Base-by-base conservation (phyloP, 2,113 vertebrate species). In the Macquaria ambigua region DNA sequence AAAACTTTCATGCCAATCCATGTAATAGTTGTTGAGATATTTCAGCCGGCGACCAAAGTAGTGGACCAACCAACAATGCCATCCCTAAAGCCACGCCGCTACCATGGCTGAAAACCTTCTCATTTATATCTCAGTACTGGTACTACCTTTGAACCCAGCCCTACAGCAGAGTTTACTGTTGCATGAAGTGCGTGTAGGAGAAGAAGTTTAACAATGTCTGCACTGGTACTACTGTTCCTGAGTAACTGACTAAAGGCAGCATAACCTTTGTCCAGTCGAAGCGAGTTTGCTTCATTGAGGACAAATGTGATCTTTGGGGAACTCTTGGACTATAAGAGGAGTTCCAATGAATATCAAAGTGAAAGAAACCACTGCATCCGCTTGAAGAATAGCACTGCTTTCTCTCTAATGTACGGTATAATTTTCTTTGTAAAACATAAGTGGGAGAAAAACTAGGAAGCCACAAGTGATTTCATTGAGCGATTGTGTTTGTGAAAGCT, bases 371-470 rank as follows among this genome's bases (percentile, higher is more conserved):
- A 37, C 6, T 3, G 6, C 16, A 25, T 55, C 66, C 37, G 48
- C 59, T 31, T 55, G 7, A 67, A n/a, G 46, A 67, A 16, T 1
- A 73, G 50, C 3, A 5, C 34, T 10, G 50, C 64, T 55, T 53
- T 76, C 37, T 56, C 0, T 21, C 37, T 6, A 63, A 56, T 7
- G 41, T 18, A 3, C 5, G 10, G 50, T 43, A 64, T 23, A 14
- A 66, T 66, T 74, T 23, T 31, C 81, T 74, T 84, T 83, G 74
- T 81, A n/a, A 68, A 74, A 67, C 20, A 3, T 37, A 64, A 81
- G 52, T 43, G 25, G 63, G 52, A 68, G 72, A 39, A 73, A 82
- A 82, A 74, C 37, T 28, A 41, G 7, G 46, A 56, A 86, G 62
- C 71, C 79, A 73, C 53, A 61, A 67, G 62, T 59, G 83, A 67